Evolutionary conservation across 2,113 vertebrate species (phyloP), one percentile per base, ranked within the genome.

Genomic region (Psephotus haematonotus): DNA sequence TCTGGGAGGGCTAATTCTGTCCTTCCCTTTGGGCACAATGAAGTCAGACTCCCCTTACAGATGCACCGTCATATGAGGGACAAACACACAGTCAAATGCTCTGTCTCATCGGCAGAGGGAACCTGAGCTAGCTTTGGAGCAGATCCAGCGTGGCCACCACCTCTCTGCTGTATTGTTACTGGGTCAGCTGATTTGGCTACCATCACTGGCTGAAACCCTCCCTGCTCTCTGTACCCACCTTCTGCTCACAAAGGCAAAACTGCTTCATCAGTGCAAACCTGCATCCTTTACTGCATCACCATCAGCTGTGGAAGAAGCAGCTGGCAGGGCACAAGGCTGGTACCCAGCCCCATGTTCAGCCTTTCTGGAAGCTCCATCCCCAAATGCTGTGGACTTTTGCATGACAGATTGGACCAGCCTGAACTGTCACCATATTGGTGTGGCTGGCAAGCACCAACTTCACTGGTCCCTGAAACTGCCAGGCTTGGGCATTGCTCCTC

Each of bases 361-460:
- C 20, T 77, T 1, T 0, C 55, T 6, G 47, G 47, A 10, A 71
- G 5, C 49, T 84, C 41, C 43, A 3, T 33, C 50, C 20, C 52
- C 39, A 53, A 5, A 46, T 2, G 1, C 35, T 3, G 1, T 2
- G 29, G n/a, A 52, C n/a, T 80, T 24, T 0, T 0, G 11, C 7
- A 0, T 0, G 5, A 60, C 28, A 7, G 24, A 16, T 10, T 53
- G 39, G 29, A 47, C 49, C 27, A 29, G 65, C 23, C 43, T 11
- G 27, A 33, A 64, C 60, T 29, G 6, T 3, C 3, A 0, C 39
- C 1, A 1, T 25, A 19, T 18, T 6, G 52, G 11, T 8, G 27
- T 3, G 1, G 10, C 37, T 59, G 44, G 50, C 2, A 8, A 57
- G 55, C 69, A 82, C 17, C 63, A 33, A 2, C 18, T 25, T 63